phyloP scores from a whole-genome alignment of 1,140 invertebrate species.

The Babylonia areolata region DNA sequence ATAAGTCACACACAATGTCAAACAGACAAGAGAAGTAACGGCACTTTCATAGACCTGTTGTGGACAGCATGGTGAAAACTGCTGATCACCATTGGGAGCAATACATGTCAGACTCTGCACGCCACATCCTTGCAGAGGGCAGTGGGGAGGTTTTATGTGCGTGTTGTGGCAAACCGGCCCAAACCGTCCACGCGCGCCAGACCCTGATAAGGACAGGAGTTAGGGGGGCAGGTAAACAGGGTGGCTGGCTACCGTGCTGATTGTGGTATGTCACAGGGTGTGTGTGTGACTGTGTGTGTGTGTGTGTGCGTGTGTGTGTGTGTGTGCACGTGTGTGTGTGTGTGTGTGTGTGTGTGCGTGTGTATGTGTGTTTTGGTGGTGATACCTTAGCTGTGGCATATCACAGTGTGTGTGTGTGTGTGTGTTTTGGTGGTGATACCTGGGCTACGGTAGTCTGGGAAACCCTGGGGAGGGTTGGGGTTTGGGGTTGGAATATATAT shows the following conservation, averaged over 20 bases:
- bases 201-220: neutral
- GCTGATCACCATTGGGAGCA: neutral
- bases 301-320: neutral
- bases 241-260: neutral
- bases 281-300: no score
- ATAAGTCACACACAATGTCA: no score
- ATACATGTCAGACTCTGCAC: neutral
- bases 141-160: neutral
- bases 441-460: no score
- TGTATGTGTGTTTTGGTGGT: no score
- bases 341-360: neutral
- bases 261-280: neutral
- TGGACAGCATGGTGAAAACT: no score
- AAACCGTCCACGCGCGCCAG: neutral
- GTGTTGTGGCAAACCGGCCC: constrained; percentile 9
- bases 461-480: no score
- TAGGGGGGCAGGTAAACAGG: neutral
- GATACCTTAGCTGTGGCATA: no score
- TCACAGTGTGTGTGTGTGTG: no score
- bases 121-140: neutral
- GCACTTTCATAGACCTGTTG: no score
- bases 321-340: constrained; percentile 8
- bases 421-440: no score
- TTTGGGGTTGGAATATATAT: no score
- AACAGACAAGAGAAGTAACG: no score